Percentiles rank a stretch among this genome's conserved stretches.
Conservation (phyloP, 2,797 vertebrate genomes). For the Strix occidentalis region DNA sequence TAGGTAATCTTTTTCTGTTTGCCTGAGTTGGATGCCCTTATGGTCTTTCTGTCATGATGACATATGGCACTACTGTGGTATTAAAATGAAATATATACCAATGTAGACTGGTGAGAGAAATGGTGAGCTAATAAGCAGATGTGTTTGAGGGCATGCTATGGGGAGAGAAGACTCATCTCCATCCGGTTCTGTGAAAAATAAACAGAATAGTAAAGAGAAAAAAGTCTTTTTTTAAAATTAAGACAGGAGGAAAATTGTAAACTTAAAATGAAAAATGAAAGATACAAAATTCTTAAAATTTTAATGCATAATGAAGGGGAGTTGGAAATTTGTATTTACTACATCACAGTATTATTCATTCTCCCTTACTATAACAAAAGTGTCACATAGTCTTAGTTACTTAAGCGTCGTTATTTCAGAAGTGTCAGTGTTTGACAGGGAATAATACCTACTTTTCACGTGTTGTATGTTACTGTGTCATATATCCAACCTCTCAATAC, state of each 20-base stretch:
- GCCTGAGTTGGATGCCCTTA: neutral
- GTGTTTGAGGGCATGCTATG: neutral
- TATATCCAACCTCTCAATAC: neutral
- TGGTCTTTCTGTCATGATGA: neutral
- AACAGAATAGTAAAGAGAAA: neutral
- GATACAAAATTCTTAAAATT: too few species aligned
- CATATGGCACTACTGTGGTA: neutral
- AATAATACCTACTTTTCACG: neutral
- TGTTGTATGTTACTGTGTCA: neutral
- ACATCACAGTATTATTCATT: neutral
- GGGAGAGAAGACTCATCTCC: neutral
- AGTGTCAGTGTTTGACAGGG: neutral
- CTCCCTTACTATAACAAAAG: neutral
- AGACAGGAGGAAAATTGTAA: neutral
- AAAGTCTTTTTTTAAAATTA: neutral
- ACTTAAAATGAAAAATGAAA: neutral
- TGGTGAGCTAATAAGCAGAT: neutral
- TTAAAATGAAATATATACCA: neutral
- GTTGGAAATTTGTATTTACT: neutral
- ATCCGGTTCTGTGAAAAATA: neutral
- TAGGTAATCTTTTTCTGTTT: neutral
- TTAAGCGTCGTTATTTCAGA: neutral
- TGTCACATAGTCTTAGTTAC: neutral
- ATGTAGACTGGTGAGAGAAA: neutral
- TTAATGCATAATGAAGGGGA: neutral